These are phyloP conservation scores for Macrosoma leucophasiata DNA, from an alignment of 2,888 invertebrate genomes.

Conservation along the genomic window DNA sequence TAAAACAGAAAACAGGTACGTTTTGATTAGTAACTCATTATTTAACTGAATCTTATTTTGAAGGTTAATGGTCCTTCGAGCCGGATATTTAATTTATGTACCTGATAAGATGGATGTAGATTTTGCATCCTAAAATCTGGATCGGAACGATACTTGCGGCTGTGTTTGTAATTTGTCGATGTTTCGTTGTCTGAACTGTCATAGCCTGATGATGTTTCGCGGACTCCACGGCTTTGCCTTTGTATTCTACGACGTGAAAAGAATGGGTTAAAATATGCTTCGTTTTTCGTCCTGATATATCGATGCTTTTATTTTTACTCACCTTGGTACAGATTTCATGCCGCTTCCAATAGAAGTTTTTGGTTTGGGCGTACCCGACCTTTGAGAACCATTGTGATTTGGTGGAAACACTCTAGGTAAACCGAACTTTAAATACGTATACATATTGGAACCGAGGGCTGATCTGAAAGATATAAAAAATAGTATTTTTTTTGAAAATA, in stretches of 20 bases:
- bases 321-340: constrained; percentile 73
- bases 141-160: constrained; percentile 88
- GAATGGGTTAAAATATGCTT: too few relatives aligned
- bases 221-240: constrained; percentile 77
- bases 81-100: constrained; percentile 25
- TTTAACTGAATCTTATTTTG: too few relatives aligned
- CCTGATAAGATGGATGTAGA: constrained; percentile 74
- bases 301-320: too few relatives aligned
- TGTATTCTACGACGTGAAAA: constrained; percentile 56
- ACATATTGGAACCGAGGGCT: constrained; percentile 92
- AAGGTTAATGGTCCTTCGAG: constrained; percentile 7
- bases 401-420: constrained; percentile 94
- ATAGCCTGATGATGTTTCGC: constrained; percentile 94
- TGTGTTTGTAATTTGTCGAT: constrained; percentile 78
- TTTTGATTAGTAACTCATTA: too few relatives aligned
- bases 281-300: too few relatives aligned
- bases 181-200: constrained; percentile 92
- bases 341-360: constrained; percentile 72
- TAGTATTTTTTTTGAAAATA: too few relatives aligned
- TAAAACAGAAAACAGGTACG: too few relatives aligned
- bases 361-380: constrained; percentile 79
- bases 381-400: constrained; percentile 82
- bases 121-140: constrained; percentile 87
- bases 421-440: constrained; percentile 95
- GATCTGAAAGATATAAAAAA: constrained; percentile 71